Conservation (phyloP, 2,113 vertebrate genomes). For the Microcebus lehilahytsara region DNA sequence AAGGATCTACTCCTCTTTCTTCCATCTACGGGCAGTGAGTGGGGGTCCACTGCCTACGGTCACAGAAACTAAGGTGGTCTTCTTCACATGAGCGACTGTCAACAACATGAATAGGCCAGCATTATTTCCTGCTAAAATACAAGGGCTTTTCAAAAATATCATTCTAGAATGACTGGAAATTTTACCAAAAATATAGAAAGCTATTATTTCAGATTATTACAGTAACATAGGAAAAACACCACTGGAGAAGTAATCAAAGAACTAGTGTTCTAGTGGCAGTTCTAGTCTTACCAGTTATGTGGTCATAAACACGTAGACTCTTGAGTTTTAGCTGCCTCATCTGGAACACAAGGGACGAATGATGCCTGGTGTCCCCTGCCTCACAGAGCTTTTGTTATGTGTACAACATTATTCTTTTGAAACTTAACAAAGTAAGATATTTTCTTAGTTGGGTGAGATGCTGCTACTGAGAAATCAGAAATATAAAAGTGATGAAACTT, state of each 20-base stretch:
- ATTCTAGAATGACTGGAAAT: not conserved
- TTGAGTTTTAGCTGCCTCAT: not conserved
- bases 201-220: constrained; percentile 18
- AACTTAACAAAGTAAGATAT: not conserved
- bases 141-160: constrained; percentile 22
- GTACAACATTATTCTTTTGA: not conserved
- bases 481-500: not conserved
- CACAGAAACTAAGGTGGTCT: not conserved
- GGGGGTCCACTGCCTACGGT: not conserved
- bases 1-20: not conserved
- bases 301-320: not conserved
- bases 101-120: not conserved
- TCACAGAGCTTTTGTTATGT: not conserved
- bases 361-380: not conserved
- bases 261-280: not conserved
- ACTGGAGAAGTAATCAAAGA: constrained; percentile 22
- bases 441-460: not conserved
- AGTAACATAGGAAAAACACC: not conserved
- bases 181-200: constrained; percentile 17
- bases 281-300: not conserved
- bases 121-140: not conserved
- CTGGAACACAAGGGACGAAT: not conserved
- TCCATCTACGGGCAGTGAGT: not conserved
- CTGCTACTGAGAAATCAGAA: not conserved
- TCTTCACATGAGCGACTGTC: not conserved